Base-by-base conservation (phyloP, 2,113 vertebrate species). In the Naja naja region DNA sequence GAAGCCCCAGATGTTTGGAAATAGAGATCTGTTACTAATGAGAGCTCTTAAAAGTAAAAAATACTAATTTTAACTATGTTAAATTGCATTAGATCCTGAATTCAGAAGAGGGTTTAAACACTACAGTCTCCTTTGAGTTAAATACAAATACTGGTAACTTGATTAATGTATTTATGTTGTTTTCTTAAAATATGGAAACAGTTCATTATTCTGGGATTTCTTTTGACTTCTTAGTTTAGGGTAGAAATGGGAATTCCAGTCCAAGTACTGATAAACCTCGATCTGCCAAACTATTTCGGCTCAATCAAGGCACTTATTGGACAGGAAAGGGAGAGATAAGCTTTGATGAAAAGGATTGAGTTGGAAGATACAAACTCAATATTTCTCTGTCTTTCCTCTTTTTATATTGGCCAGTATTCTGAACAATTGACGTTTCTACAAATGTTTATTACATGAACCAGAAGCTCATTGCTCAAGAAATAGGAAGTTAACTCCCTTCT, bases 401-500 rank as follows among this genome's bases (percentile, higher is more conserved):
- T 88, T 53, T 87, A 27, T n/a, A n/a, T 52, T 87, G 86, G 69
- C 30, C 86, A 88, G 49, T 20, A 88, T 88, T 88, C 34, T 12
- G 52, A 93, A 74, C 89, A 34, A 39, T 86, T 86, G 34, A 89
- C 18, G 34, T n/a, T 91, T 23, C 6, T 60, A 3, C 1, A 60
- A 43, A 30, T 86, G 34, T 89, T 93, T 91, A 81, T 56, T 92
- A 58, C 27, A 89, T 43, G 88, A 49, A 53, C 39, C 58, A 58
- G 81, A 91, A 47, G 85, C 49, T 58, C 56, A 25, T 89, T 43
- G 55, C 88, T 39, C 9, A 81, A 49, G 12, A 55, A 11, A 18
- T 30, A 92, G 87, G 91, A 92, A 89, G 87, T 89, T 85, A 56
- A 81, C 39, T 47, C 87, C 87, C 85, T 90, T 22, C 25, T 86